Conservation (phyloP, 2,797 vertebrate genomes). For the Melanotaenia nigrans region DNA sequence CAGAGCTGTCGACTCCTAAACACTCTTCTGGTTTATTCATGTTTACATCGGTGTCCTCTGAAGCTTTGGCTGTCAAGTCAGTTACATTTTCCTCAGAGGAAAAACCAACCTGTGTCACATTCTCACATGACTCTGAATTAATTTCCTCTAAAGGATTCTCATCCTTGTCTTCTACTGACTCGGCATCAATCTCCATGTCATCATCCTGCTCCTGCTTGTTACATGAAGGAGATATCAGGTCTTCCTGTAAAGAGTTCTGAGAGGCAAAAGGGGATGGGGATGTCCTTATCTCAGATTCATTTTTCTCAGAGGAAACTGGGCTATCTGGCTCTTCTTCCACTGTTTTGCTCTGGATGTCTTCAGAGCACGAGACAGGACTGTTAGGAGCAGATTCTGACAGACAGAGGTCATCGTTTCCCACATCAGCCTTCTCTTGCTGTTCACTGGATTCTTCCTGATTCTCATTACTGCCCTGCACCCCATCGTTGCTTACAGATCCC, state of each 20-base stretch:
- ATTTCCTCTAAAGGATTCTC: constrained; percentile 36
- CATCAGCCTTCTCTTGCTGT: constrained; percentile 22
- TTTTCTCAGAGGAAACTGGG: constrained; percentile 19
- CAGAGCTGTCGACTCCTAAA: constrained; percentile 15
- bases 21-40: not conserved
- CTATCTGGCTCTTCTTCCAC: constrained; percentile 39
- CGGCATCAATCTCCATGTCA: constrained; percentile 43
- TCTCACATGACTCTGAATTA: constrained; percentile 23
- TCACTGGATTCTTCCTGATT: constrained; percentile 50
- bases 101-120: constrained; percentile 14
- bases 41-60: constrained; percentile 7
- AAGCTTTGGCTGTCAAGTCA: constrained; percentile 28
- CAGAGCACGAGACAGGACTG: constrained; percentile 46
- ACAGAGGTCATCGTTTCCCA: constrained; percentile 21
- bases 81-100: constrained; percentile 13
- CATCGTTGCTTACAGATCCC: constrained; percentile 22
- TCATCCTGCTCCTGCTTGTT: constrained; percentile 42
- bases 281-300: constrained; percentile 31
- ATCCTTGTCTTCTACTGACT: constrained; percentile 22
- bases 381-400: constrained; percentile 33
- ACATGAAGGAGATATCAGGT: constrained; percentile 41
- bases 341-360: constrained; percentile 14
- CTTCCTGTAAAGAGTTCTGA: constrained; percentile 29
- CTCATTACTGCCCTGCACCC: constrained; percentile 37
- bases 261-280: constrained; percentile 27